phyloP scores from a whole-genome alignment of 2,797 vertebrate genomes.

The Pseudomugil gertrudae region DNA sequence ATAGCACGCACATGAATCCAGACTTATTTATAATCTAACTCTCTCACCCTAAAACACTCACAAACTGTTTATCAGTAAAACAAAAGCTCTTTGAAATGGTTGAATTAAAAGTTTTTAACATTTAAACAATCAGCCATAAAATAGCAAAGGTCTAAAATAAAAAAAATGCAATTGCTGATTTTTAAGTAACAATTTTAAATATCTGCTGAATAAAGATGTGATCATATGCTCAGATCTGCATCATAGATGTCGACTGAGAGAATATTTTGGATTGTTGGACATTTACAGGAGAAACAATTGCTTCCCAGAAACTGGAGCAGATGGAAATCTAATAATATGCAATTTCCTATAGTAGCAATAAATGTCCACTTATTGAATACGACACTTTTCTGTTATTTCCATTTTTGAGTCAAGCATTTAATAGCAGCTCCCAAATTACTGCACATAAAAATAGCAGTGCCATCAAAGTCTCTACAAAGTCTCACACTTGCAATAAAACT shows the following conservation, averaged over 20 bases:
- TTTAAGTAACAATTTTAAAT: background rate
- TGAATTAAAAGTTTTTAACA: background rate
- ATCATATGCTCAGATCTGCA: background rate
- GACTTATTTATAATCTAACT: slow-evolving; percentile 6
- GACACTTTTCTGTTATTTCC: background rate
- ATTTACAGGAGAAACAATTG: background rate
- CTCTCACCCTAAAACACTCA: background rate
- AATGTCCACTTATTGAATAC: background rate
- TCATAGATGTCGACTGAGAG: background rate
- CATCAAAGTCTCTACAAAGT: background rate
- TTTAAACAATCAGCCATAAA: background rate
- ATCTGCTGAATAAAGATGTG: background rate
- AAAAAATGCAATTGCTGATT: background rate
- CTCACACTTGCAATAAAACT: background rate
- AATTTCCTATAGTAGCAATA: background rate
- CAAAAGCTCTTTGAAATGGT: background rate
- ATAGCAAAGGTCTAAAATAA: background rate
- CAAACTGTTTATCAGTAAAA: background rate
- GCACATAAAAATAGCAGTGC: background rate
- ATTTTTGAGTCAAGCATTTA: background rate
- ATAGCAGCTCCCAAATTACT: background rate
- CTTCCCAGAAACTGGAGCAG: background rate
- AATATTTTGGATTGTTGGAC: background rate
- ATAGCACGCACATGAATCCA: background rate
- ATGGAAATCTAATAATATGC: background rate